A percentile compares a stretch with the other conserved stretches of the same genome.
phyloP scores from a whole-genome alignment of 2,113 vertebrate species.

The Emydocephalus ijimae region DNA sequence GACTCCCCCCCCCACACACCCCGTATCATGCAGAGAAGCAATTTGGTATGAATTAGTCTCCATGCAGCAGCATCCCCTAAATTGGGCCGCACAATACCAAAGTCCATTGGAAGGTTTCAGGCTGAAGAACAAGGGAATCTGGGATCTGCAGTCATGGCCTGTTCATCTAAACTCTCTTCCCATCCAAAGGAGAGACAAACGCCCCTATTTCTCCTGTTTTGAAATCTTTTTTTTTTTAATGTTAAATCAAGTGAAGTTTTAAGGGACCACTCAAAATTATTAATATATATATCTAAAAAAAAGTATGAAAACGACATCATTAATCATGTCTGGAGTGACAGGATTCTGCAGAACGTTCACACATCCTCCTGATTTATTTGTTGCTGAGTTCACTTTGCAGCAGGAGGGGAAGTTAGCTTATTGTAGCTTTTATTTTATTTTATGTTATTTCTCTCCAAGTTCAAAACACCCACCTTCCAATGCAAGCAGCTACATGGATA shows the following conservation, averaged over 20 bases:
- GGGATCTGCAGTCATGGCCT: background rate
- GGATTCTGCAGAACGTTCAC: too few relatives aligned
- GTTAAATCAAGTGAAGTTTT: background rate
- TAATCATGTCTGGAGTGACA: background rate
- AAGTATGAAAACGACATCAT: background rate
- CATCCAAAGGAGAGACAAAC: background rate
- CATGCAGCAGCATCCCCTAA: background rate
- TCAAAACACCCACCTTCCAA: background rate
- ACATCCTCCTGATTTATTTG: background rate
- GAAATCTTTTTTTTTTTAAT: slow-evolving; percentile 21
- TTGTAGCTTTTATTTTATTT: background rate
- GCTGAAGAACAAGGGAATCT: background rate
- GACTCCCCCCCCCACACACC: background rate
- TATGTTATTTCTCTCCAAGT: background rate
- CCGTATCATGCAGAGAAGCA: too few relatives aligned
- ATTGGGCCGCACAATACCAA: background rate
- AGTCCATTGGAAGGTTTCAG: background rate
- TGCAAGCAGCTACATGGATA: background rate
- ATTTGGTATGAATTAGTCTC: background rate
- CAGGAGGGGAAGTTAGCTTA: background rate
- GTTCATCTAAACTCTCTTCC: background rate
- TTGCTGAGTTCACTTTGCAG: background rate
- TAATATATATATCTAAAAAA: background rate
- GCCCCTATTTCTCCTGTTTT: background rate
- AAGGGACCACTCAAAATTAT: background rate